Conservation (phyloP, 1,140 invertebrate genomes). For the Lysiphlebus fabarum region DNA sequence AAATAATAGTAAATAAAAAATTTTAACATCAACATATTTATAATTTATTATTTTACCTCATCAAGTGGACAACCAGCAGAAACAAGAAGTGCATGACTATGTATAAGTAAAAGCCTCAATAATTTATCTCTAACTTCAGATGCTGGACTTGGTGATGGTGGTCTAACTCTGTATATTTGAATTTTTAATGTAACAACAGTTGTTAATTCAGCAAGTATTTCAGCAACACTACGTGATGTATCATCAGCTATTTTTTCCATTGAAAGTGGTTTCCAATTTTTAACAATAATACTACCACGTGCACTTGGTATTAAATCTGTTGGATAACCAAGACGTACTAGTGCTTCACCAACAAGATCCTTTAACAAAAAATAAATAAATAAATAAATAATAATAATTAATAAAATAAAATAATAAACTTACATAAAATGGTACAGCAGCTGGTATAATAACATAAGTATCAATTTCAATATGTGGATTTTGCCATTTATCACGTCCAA, state of each 20-base stretch:
- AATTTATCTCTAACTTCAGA: slow-evolving; percentile 92
- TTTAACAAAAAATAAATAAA: slow-evolving; percentile 32
- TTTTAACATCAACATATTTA: no score
- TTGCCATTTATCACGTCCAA: slow-evolving; percentile 57
- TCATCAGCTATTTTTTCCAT: slow-evolving; percentile 88
- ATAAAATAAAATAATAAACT: slow-evolving; percentile 21
- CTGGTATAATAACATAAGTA: slow-evolving; percentile 89
- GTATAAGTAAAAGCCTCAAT: slow-evolving; percentile 78
- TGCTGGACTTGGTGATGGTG: slow-evolving; percentile 62
- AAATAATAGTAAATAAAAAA: slow-evolving; percentile 7
- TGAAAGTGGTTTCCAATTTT: slow-evolving; percentile 89
- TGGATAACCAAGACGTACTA: slow-evolving; percentile 65
- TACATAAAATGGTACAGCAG: slow-evolving; percentile 79
- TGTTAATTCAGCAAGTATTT: slow-evolving; percentile 88
- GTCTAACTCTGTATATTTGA: slow-evolving; percentile 78
- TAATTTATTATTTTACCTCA: slow-evolving; percentile 79
- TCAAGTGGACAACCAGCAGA: slow-evolving; percentile 89
- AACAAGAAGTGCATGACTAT: slow-evolving; percentile 80
- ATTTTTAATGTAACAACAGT: slow-evolving; percentile 87
- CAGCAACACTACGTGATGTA: slow-evolving; percentile 79
- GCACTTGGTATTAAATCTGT: slow-evolving; percentile 52
- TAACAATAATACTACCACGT: slow-evolving; percentile 81
- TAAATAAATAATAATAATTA: slow-evolving; percentile 5
- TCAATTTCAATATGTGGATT: slow-evolving; percentile 78
- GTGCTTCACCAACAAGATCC: slow-evolving; percentile 64